Conservation (phyloP, 2,888 invertebrate genomes). For the Caenorhabditis wallacei region DNA sequence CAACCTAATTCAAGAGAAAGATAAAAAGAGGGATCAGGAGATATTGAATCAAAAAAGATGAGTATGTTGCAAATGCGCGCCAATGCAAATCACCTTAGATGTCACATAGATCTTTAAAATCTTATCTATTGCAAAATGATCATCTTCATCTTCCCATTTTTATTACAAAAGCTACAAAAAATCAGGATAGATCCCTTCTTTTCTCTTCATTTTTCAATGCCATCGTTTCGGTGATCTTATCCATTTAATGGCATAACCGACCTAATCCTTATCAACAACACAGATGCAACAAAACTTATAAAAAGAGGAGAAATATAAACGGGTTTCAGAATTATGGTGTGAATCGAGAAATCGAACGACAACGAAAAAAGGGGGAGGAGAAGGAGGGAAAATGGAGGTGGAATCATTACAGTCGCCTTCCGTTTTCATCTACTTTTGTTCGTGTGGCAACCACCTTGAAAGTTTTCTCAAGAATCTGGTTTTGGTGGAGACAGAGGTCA, state of each 20-base stretch:
- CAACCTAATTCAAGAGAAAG: not conserved
- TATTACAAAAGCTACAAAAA: constrained; percentile 27
- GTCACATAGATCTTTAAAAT: not conserved
- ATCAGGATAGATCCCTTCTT: constrained; percentile 10
- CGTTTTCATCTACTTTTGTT: constrained; percentile 52
- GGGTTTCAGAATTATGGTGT: constrained; percentile 36
- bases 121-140: not conserved
- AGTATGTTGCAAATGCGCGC: not conserved
- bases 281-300: constrained; percentile 18
- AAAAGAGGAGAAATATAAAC: constrained; percentile 6
- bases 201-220: not conserved
- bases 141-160: not conserved
- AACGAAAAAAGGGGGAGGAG: not conserved
- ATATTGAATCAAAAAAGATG: not conserved
- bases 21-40: not conserved
- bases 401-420: constrained; percentile 43
- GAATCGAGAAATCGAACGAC: constrained; percentile 34
- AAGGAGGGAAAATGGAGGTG: not conserved
- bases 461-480: constrained; percentile 48
- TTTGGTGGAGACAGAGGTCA: constrained; percentile 37
- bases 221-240: constrained; percentile 7
- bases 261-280: constrained; percentile 9
- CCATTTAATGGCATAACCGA: constrained; percentile 1
- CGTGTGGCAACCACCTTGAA: constrained; percentile 38
- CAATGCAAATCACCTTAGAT: not conserved